These are phyloP conservation scores for Congeria kusceri DNA, from an alignment of 2,888 invertebrate species.

Conservation along the genomic window DNA sequence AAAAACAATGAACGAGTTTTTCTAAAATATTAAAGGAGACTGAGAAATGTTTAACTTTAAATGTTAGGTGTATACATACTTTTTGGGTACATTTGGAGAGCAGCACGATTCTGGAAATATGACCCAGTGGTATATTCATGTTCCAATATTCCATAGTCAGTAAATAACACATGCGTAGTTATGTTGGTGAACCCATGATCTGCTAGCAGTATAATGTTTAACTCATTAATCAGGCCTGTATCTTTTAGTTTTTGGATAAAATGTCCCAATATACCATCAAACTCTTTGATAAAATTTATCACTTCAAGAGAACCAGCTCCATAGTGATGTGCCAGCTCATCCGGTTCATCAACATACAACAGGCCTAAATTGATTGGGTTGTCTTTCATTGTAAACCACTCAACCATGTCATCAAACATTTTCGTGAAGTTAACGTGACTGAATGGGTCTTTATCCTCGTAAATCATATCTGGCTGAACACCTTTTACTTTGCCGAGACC, in stretches of 20 bases:
- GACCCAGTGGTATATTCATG: constrained; percentile 52
- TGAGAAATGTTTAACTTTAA: too few species aligned
- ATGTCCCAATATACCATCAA: constrained; percentile 85
- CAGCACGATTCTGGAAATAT: constrained; percentile 30
- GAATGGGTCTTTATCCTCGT: constrained; percentile 77
- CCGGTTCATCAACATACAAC: constrained; percentile 90
- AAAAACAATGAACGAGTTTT: too few species aligned
- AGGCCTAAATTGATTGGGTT: constrained; percentile 90
- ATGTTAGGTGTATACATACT: constrained; percentile 4
- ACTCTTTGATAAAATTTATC: constrained; percentile 87
- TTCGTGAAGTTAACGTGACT: constrained; percentile 80
- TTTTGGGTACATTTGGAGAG: constrained; percentile 85
- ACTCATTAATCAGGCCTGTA: constrained; percentile 86
- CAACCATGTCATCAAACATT: constrained; percentile 72
- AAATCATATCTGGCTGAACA: constrained; percentile 69
- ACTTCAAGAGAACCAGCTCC: constrained; percentile 84
- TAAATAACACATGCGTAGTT: constrained; percentile 58
- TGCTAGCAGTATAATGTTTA: constrained; percentile 89
- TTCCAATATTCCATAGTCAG: constrained; percentile 51
- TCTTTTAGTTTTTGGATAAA: constrained; percentile 86
- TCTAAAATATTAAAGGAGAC: too few species aligned
- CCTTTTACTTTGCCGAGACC: constrained; percentile 86
- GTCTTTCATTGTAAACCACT: constrained; percentile 76
- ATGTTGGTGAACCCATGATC: constrained; percentile 90
- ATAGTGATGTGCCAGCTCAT: constrained; percentile 88